phyloP scores from a whole-genome alignment of 2,888 invertebrate species.

The Archips xylosteana region DNA sequence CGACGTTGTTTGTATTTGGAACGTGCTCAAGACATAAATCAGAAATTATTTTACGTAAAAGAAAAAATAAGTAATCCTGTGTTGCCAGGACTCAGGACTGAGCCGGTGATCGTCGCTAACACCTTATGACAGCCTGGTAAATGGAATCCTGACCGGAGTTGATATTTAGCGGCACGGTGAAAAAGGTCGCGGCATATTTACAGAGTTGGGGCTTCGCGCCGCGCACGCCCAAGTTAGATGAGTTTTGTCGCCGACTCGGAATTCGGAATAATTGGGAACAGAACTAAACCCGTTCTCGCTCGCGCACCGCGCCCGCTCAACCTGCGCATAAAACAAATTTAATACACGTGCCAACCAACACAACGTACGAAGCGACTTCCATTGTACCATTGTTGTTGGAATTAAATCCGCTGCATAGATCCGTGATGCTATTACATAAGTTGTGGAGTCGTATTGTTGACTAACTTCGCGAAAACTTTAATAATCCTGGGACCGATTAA shows the following conservation, averaged over 20 bases:
- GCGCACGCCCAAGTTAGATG: slow-evolving; percentile 40
- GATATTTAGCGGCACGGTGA: slow-evolving; percentile 28
- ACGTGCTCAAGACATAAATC: slow-evolving; percentile 4
- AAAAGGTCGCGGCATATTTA: slow-evolving; percentile 38
- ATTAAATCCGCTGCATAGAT: slow-evolving; percentile 7
- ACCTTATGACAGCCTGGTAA: slow-evolving; percentile 29
- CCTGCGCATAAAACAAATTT: slow-evolving; percentile 7
- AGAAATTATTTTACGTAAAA: slow-evolving; percentile 19
- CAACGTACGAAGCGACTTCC: slow-evolving; percentile 1
- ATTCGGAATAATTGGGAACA: slow-evolving; percentile 42
- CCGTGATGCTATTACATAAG: slow-evolving; percentile 5
- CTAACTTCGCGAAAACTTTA: slow-evolving; percentile 11
- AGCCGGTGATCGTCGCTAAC: slow-evolving; percentile 30
- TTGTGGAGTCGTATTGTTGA: neutral
- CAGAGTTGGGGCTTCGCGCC: slow-evolving; percentile 28
- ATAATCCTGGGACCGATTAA: slow-evolving; percentile 13
- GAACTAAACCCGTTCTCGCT: slow-evolving; percentile 24
- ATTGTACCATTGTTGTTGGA: slow-evolving; percentile 1
- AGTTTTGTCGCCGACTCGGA: slow-evolving; percentile 40
- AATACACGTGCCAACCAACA: slow-evolving; percentile 9
- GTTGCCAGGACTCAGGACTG: neutral
- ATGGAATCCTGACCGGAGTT: slow-evolving; percentile 37
- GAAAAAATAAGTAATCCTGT: slow-evolving; percentile 6
- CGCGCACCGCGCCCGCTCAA: slow-evolving; percentile 8
- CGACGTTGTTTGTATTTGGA: neutral